Conservation (phyloP, 2,113 vertebrate species). For the Daphoenositta chrysoptera region DNA sequence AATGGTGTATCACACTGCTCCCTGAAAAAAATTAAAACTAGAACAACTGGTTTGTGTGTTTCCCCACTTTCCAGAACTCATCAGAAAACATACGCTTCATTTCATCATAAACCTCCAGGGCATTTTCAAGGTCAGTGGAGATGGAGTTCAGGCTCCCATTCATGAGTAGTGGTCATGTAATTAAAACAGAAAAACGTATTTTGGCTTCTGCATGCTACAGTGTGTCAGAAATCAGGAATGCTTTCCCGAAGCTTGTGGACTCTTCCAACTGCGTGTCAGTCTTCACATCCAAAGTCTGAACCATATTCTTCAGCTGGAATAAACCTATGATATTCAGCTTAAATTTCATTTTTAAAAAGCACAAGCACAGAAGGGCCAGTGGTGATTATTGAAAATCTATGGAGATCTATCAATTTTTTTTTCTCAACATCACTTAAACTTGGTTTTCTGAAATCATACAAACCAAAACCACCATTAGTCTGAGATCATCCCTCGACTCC, state of each 20-base stretch:
- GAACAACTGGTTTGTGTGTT: not conserved
- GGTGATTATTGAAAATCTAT: not conserved
- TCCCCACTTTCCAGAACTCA: not conserved
- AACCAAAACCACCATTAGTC: not conserved
- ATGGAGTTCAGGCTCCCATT: not conserved
- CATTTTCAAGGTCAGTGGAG: slow-evolving; percentile 32
- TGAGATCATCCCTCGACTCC: not conserved
- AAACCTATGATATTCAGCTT: not conserved
- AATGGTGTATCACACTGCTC: not conserved
- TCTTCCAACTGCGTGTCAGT: not conserved
- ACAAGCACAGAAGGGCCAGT: not conserved
- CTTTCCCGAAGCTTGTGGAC: not conserved
- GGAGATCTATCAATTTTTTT: not conserved
- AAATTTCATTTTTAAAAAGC: not conserved
- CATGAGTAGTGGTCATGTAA: not conserved
- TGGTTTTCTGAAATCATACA: not conserved
- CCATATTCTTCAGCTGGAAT: not conserved
- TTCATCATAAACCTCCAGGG: slow-evolving; percentile 10
- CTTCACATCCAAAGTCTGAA: not conserved
- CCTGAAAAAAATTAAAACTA: not conserved
- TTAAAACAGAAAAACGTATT: not conserved
- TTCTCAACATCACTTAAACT: not conserved
- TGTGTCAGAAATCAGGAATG: not conserved
- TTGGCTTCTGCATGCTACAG: not conserved
- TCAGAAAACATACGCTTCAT: not conserved